Percentiles rank a stretch among this genome's conserved stretches.
Conservation (phyloP, 2,113 vertebrate genomes). For the Dermatemys mawii region DNA sequence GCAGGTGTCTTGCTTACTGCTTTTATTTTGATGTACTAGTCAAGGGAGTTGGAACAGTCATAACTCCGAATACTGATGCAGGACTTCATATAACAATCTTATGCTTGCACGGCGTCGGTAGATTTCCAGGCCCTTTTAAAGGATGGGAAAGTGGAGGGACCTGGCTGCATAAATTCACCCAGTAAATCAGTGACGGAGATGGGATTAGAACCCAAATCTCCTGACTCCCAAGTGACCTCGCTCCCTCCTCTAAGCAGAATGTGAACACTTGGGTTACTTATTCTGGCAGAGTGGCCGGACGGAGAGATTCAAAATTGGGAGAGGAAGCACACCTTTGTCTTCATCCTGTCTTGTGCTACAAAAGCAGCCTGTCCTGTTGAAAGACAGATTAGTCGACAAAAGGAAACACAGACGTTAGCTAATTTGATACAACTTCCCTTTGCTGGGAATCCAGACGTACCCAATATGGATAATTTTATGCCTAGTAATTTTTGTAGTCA, state of each 20-base stretch:
- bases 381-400: background rate
- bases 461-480: fast-evolving
- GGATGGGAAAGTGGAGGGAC: background rate
- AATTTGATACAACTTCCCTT: fast-evolving
- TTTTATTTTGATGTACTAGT: background rate
- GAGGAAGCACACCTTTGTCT: fast-evolving
- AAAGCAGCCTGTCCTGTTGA: background rate
- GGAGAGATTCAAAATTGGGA: background rate
- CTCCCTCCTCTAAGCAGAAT: fast-evolving
- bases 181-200: background rate
- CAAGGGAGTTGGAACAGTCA: background rate
- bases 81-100: fast-evolving
- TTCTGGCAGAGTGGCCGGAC: background rate
- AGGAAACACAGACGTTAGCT: background rate
- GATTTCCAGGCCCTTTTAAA: fast-evolving
- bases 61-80: fast-evolving
- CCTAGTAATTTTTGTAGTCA: fast-evolving
- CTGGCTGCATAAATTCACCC: fast-evolving
- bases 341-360: background rate
- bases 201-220: background rate
- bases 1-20: constrained; percentile 47
- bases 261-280: background rate
- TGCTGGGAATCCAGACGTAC: background rate
- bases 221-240: background rate
- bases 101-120: fast-evolving